phyloP scores from a whole-genome alignment of 2,888 invertebrate genomes.

The Dexiosoma caninum region DNA sequence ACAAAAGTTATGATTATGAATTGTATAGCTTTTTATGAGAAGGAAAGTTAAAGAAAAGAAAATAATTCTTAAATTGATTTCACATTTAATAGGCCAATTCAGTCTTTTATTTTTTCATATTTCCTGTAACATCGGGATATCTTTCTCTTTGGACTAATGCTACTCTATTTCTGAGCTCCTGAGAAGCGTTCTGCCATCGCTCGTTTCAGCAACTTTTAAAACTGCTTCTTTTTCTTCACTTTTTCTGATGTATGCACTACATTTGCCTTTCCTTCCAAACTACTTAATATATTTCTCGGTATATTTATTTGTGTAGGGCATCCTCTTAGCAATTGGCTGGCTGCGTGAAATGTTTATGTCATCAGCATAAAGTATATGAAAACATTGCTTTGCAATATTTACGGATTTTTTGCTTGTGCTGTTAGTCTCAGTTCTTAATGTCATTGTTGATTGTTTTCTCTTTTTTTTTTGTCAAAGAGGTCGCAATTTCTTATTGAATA shows the following conservation, averaged over 20 bases:
- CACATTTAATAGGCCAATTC: no score
- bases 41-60: not conserved
- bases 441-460: conserved; percentile 10
- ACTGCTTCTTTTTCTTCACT: no score
- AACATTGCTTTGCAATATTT: conserved; percentile 68
- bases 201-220: no score
- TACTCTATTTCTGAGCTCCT: no score
- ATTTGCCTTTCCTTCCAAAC: no score
- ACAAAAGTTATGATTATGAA: conserved; percentile 61
- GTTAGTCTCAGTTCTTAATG: conserved; percentile 37
- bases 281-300: no score
- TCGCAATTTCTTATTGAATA: conserved; percentile 61
- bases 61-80: not conserved
- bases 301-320: not conserved
- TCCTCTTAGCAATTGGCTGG: not conserved
- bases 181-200: no score
- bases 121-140: no score
- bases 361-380: conserved; percentile 75
- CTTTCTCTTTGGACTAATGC: no score
- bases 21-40: not conserved
- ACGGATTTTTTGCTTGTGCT: conserved; percentile 19
- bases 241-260: no score
- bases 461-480: conserved; percentile 32
- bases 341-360: conserved; percentile 66
- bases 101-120: no score